Evolutionary conservation across 2,888 invertebrate genomes (phyloP).

Genomic region (Neocrepidodera transversa): DNA sequence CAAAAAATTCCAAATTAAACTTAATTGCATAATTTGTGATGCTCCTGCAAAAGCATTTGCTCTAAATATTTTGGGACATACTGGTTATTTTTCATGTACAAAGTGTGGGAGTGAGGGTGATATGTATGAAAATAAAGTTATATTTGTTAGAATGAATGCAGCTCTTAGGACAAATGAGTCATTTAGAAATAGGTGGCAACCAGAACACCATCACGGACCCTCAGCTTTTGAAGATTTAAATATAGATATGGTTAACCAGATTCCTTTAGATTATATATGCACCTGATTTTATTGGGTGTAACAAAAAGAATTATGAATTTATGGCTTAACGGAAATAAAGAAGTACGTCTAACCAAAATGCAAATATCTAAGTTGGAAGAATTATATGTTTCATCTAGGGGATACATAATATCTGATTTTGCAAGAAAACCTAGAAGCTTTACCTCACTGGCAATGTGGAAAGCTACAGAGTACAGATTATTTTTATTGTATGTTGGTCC

Average conservation of each 20-base stretch:
- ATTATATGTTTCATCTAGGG: too few relatives aligned
- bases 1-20: conserved; percentile 22
- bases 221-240: not conserved
- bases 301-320: conserved; percentile 18
- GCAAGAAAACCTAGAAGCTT: too few relatives aligned
- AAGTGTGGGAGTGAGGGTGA: conserved; percentile 41
- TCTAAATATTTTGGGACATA: conserved; percentile 40
- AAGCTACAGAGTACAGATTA: too few relatives aligned
- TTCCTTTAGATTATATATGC: not conserved
- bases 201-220: conserved; percentile 20
- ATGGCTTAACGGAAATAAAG: conserved; percentile 15
- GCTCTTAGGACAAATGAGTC: conserved; percentile 18
- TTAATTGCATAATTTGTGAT: conserved; percentile 42
- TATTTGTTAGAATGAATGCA: conserved; percentile 12
- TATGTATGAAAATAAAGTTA: conserved; percentile 15
- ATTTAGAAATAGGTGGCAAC: conserved; percentile 17
- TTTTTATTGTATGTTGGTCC: too few relatives aligned
- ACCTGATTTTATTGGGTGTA: conserved; percentile 18
- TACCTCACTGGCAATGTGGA: too few relatives aligned
- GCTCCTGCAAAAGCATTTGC: conserved; percentile 45
- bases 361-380: not conserved
- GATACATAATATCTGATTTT: too few relatives aligned
- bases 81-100: conserved; percentile 41
- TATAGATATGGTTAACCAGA: conserved; percentile 8
- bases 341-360: conserved; percentile 13